Percentiles rank a stretch among this genome's conserved stretches.
These are phyloP conservation scores for Acanthosepion esculentum DNA, from an alignment of 2,888 invertebrate genomes.

Conservation along the genomic window DNA sequence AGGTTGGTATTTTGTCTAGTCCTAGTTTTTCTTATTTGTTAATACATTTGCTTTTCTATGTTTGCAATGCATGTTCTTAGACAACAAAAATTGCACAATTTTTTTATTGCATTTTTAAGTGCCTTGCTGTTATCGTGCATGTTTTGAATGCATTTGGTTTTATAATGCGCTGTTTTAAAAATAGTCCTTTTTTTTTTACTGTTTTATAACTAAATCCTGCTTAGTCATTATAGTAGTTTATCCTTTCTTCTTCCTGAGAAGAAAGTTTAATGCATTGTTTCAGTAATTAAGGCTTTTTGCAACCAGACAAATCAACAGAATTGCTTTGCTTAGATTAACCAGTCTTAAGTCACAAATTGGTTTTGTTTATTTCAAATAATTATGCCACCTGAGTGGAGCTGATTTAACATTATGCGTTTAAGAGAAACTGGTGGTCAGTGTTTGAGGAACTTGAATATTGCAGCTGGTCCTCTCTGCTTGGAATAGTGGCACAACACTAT, in stretches of 20 bases:
- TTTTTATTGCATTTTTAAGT: background rate
- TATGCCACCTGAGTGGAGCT: background rate
- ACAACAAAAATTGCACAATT: background rate
- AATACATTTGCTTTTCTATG: background rate
- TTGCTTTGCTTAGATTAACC: no score
- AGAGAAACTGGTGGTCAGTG: background rate
- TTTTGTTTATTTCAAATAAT: background rate
- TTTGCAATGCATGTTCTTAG: background rate
- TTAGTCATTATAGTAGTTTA: background rate
- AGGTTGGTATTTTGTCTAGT: background rate
- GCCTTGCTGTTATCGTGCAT: background rate
- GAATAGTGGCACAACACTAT: no score
- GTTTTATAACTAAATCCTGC: background rate
- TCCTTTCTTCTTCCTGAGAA: background rate
- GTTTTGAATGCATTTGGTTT: background rate
- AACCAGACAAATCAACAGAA: background rate
- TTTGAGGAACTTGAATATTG: background rate
- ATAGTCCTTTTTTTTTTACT: background rate
- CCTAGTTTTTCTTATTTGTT: background rate
- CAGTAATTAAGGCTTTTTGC: background rate
- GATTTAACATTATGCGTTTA: no score
- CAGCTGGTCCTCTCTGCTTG: background rate
- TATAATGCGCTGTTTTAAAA: background rate
- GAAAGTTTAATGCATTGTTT: background rate
- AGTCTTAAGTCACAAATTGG: background rate